Conservation (phyloP, 2,113 vertebrate species). For the Oriolus oriolus region DNA sequence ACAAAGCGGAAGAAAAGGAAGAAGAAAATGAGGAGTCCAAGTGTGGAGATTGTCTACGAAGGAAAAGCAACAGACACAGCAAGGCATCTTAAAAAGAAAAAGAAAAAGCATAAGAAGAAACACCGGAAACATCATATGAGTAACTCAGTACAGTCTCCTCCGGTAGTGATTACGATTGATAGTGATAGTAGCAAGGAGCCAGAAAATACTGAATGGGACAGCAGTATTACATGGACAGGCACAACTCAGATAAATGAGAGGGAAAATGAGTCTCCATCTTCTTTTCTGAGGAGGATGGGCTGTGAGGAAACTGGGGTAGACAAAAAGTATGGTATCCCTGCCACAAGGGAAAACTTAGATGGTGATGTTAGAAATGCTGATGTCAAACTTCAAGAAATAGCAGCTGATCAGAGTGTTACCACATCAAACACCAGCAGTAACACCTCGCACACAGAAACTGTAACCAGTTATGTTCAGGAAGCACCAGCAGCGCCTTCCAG, state of each 20-base stretch:
- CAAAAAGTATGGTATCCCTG: background rate
- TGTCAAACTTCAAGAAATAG: background rate
- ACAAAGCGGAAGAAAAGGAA: conserved; percentile 72
- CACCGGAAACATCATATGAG: conserved; percentile 71
- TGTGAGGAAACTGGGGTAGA: conserved; percentile 15
- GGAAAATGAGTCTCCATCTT: background rate
- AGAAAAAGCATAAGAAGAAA: conserved; percentile 90
- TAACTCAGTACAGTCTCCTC: conserved; percentile 45
- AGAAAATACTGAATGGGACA: background rate
- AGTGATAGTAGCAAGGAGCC: conserved; percentile 82
- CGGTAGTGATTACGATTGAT: conserved; percentile 84
- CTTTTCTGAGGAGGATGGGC: background rate
- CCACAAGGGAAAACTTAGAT: background rate
- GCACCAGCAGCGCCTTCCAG: conserved; percentile 36
- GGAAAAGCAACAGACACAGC: conserved; percentile 67
- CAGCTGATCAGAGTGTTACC: background rate
- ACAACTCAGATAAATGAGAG: background rate
- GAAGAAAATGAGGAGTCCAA: conserved; percentile 78
- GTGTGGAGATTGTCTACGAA: conserved; percentile 83
- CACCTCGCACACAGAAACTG: background rate
- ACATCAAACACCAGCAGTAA: background rate
- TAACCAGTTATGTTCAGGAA: background rate
- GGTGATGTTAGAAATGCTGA: background rate
- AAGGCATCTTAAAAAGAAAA: conserved; percentile 84
- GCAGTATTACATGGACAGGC: conserved; percentile 27